Evolutionary conservation across 2,888 invertebrate species (phyloP).

Genomic region (Drosophila emarginata): DNA sequence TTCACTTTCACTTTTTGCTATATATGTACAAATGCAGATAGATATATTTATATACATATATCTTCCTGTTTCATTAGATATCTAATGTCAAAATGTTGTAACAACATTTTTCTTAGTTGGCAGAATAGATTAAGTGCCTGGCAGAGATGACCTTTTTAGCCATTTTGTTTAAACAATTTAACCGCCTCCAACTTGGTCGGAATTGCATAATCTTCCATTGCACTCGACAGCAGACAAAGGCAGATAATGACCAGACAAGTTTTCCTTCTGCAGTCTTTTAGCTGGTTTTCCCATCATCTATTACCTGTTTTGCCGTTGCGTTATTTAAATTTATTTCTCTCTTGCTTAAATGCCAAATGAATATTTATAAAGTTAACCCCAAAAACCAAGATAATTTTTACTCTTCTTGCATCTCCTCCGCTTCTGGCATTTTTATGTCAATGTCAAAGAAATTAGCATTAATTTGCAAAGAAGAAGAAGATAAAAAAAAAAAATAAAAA

Average conservation of each 20-base stretch:
- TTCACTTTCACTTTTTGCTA: constrained; percentile 43
- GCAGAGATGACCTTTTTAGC: neutral
- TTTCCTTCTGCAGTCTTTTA: constrained; percentile 15
- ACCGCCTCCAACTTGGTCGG: neutral
- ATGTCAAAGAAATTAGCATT: constrained; percentile 67
- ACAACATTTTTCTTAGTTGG: neutral
- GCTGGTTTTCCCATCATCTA: constrained; percentile 4
- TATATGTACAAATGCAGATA: neutral
- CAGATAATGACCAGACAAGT: neutral
- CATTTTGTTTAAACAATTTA: neutral
- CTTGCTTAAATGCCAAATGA: constrained; percentile 3
- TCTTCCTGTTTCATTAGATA: neutral
- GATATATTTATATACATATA: too few relatives aligned
- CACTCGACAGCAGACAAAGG: neutral
- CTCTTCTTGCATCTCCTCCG: neutral
- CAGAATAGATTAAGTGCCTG: neutral
- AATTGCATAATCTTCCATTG: neutral
- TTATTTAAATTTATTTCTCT: constrained; percentile 5
- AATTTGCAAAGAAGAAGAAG: constrained; percentile 26
- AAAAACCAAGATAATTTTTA: constrained; percentile 18
- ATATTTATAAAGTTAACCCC: neutral
- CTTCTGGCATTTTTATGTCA: constrained; percentile 32
- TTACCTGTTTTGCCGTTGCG: constrained; percentile 2
- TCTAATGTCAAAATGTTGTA: neutral
- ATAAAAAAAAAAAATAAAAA: constrained; percentile 1